Evolutionary conservation across 2,113 vertebrate genomes (phyloP), one percentile per base, ranked within the genome.

Genomic region (Pelusios castaneus): DNA sequence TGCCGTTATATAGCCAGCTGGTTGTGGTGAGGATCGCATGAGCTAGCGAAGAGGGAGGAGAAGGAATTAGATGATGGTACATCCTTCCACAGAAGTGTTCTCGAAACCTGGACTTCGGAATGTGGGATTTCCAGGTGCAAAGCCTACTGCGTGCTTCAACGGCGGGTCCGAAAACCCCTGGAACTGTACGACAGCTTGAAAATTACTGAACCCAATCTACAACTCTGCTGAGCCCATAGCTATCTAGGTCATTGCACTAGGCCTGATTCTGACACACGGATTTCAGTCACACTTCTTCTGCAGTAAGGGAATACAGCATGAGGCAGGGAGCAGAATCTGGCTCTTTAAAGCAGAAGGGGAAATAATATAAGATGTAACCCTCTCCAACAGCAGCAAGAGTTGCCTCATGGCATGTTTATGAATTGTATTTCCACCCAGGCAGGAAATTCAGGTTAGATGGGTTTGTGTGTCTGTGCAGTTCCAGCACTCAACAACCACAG

Each of bases 41-140:
- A 75, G 49, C 82, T 94, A 87, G 84, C 82, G 89, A 90, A 92
- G 34, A 75, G 34, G 92, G 58, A 8, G 91, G 88, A 92, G 87
- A n/a, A 67, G 43, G 82, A 93, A 52, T 78, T 21, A 34, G 67
- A 79, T 43, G 67, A 89, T 38, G 19, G n/a, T 38, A 70, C n/a
- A 22, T 70, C 63, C 60, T 67, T 67, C 34, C 34, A 17, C n/a
- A 22, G 63, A 22, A n/a, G 19, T 70, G 63, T 3, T 70, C n/a
- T 70, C 38, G 63, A 70, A 70, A 38, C n/a, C 9, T 38, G 17
- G 34, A n/a, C 63, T 70, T 70, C 22, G n/a, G 63, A 22, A 70
- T 21, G 5, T 38, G 63, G 19, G 63, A 38, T 22, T 70, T 70
- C 63, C 19, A 21, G 63, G 19, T 22, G n/a, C 8, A 8, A 38